A percentile compares a stretch with the other conserved stretches of the same genome.
Evolutionary conservation across 1,140 invertebrate species (phyloP).

Genomic region (Lutraria rhynchaena): DNA sequence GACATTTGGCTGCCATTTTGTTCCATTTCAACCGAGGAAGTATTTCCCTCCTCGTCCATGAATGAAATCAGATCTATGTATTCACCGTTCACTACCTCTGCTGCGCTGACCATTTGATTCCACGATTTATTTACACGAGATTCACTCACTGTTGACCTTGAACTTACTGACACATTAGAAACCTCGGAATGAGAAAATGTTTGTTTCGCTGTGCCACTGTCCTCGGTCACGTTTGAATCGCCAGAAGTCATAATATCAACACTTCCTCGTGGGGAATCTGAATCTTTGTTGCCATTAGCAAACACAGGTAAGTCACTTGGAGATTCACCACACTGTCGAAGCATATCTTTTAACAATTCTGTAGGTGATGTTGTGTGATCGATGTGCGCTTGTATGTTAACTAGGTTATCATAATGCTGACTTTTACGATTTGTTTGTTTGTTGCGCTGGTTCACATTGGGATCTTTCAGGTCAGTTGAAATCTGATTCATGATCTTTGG

Average conservation of each 20-base stretch:
- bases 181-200: constrained; percentile 57
- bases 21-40: constrained; percentile 72
- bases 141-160: constrained; percentile 63
- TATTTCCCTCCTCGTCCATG: constrained; percentile 77
- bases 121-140: constrained; percentile 76
- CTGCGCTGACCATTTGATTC: constrained; percentile 78
- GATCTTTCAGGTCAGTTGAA: constrained; percentile 83
- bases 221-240: constrained; percentile 37
- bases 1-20: constrained; percentile 80
- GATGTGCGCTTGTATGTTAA: constrained; percentile 58
- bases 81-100: constrained; percentile 76
- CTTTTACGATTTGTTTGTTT: constrained; percentile 66
- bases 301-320: constrained; percentile 61
- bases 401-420: constrained; percentile 75
- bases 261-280: constrained; percentile 42
- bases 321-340: constrained; percentile 67
- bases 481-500: constrained; percentile 84
- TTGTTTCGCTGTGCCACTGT: constrained; percentile 14
- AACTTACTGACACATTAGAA: constrained; percentile 73
- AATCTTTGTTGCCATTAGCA: not conserved
- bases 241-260: constrained; percentile 30
- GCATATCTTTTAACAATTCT: constrained; percentile 69
- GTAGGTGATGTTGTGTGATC: constrained; percentile 64
- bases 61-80: constrained; percentile 80
- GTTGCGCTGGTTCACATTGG: constrained; percentile 62